Evolutionary conservation across 2,797 vertebrate species (phyloP).

Genomic region (Eospalax fontanierii): DNA sequence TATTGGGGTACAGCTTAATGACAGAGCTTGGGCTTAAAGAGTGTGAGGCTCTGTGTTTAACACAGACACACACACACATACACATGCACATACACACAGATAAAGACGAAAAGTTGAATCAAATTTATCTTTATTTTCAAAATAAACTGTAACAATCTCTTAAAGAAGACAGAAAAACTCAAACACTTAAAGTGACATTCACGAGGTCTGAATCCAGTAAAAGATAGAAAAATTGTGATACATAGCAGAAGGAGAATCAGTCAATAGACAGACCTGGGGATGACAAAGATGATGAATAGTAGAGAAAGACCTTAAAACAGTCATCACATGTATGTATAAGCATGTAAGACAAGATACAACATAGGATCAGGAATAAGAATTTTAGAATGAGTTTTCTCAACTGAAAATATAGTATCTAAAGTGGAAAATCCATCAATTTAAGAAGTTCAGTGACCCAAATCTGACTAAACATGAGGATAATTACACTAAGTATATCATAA

Average conservation of each 20-base stretch:
- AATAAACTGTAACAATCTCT: conserved; percentile 30
- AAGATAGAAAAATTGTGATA: not conserved
- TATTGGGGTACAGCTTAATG: not conserved
- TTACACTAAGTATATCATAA: not conserved
- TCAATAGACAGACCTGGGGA: not conserved
- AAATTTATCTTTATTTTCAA: not conserved
- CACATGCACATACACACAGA: not conserved
- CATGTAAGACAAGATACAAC: conserved; percentile 3
- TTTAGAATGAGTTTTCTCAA: conserved; percentile 13
- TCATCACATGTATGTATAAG: not conserved
- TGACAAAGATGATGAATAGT: not conserved
- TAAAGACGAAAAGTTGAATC: not conserved
- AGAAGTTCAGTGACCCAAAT: not conserved
- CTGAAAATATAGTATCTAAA: conserved; percentile 30
- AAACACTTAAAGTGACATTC: conserved; percentile 4
- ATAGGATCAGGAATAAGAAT: not conserved
- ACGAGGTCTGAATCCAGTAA: not conserved
- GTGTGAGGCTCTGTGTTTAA: not conserved
- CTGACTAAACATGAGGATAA: conserved; percentile 14
- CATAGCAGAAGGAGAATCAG: conserved; percentile 1
- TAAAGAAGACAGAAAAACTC: conserved; percentile 11
- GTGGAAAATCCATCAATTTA: conserved; percentile 12
- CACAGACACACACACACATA: not conserved
- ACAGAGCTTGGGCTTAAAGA: not conserved
- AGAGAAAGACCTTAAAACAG: not conserved